Evolutionary conservation across 2,113 vertebrate species (phyloP).

Genomic region (Haemorhous mexicanus): DNA sequence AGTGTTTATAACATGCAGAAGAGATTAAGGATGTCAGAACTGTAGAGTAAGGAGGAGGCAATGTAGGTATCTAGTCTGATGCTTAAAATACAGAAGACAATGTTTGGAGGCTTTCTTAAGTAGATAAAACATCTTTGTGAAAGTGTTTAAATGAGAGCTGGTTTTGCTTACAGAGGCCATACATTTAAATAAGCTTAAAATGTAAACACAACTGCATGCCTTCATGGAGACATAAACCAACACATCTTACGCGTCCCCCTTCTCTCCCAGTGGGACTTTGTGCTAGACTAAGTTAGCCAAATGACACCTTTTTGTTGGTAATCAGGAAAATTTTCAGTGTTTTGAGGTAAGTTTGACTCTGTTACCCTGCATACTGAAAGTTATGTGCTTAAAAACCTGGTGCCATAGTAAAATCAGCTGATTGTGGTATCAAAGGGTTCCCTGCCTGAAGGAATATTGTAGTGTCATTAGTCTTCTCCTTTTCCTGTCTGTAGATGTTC

Average conservation of each 20-base stretch:
- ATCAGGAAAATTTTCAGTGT: not conserved
- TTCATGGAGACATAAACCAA: not conserved
- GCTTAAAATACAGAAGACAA: not conserved
- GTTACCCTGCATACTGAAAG: not conserved
- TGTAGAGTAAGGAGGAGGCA: not conserved
- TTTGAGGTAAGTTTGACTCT: not conserved
- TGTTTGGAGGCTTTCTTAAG: not conserved
- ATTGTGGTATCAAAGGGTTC: not conserved
- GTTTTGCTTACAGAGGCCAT: not conserved
- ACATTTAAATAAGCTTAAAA: not conserved
- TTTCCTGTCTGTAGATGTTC: not conserved
- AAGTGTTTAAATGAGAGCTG: not conserved
- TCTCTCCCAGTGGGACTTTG: not conserved
- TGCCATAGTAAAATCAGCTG: not conserved
- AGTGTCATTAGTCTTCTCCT: not conserved
- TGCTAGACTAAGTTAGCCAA: not conserved
- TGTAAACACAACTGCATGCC: not conserved
- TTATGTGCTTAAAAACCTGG: not conserved
- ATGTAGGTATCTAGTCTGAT: not conserved
- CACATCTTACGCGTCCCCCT: rapidly evolving
- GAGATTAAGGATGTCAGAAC: not conserved
- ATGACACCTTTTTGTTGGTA: not conserved
- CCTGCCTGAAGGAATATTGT: not conserved
- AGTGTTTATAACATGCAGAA: not conserved
- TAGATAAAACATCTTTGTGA: not conserved